Conservation (phyloP, 2,113 vertebrate species). For the Panthera tigris region DNA sequence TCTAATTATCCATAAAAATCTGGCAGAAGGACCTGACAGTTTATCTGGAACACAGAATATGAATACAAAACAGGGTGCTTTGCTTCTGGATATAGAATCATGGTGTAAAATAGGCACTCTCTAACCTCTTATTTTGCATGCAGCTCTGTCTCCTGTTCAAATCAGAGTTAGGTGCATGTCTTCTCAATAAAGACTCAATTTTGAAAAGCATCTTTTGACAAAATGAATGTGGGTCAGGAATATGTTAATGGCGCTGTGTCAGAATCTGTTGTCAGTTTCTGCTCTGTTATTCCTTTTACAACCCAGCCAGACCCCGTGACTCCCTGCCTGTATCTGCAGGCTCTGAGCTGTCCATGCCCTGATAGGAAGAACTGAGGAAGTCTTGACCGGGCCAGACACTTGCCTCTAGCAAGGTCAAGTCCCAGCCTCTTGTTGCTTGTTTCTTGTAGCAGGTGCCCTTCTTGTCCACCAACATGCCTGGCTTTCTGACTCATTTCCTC, state of each 20-base stretch:
- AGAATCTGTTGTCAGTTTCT: background rate
- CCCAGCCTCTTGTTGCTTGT: background rate
- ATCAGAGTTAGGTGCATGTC: background rate
- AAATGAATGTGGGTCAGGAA: constrained; percentile 33
- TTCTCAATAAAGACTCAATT: constrained; percentile 45
- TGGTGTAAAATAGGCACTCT: background rate
- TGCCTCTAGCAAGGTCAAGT: background rate
- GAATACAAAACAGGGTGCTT: constrained; percentile 40
- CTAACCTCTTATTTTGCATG: constrained; percentile 37
- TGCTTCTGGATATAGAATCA: background rate
- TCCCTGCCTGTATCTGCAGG: background rate
- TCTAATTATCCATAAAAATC: constrained; percentile 75
- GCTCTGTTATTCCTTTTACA: background rate
- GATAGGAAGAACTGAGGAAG: background rate
- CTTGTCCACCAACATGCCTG: background rate
- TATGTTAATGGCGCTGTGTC: background rate
- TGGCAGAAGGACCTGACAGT: constrained; percentile 58
- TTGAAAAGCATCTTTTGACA: constrained; percentile 43
- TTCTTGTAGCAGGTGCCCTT: background rate
- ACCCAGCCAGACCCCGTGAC: no score
- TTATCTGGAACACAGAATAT: constrained; percentile 39
- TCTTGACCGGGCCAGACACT: background rate
- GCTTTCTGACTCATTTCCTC: background rate
- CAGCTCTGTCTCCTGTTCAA: background rate
- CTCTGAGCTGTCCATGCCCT: background rate